Conservation (phyloP, 2,113 vertebrate species). For the Salvelinus sp. region DNA sequence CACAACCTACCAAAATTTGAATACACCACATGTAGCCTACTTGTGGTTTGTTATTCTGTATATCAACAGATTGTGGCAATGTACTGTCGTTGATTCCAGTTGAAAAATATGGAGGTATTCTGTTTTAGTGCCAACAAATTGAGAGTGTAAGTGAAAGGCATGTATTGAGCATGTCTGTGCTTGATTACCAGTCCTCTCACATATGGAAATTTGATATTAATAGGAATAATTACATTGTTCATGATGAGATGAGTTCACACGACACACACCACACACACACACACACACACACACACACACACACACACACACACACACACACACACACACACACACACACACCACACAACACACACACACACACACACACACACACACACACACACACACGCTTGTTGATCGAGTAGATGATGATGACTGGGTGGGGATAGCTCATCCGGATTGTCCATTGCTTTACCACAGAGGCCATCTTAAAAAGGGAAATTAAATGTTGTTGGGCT, state of each 20-base stretch:
- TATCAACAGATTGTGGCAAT: constrained; percentile 19
- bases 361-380: constrained; percentile 27
- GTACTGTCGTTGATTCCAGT: not conserved
- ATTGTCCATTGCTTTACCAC: constrained; percentile 66
- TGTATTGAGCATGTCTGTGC: not conserved
- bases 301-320: constrained; percentile 23
- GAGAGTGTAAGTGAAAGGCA: not conserved
- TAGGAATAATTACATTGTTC: not conserved
- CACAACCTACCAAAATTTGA: not conserved
- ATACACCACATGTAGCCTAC: no score
- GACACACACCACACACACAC: constrained; percentile 31
- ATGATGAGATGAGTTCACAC: not conserved
- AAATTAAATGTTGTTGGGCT: constrained; percentile 70
- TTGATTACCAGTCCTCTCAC: not conserved
- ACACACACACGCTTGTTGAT: constrained; percentile 53
- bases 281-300: constrained; percentile 20
- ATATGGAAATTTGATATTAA: not conserved
- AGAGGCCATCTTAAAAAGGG: constrained; percentile 68
- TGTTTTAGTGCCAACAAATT: no score
- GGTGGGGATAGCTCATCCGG: constrained; percentile 68
- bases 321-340: constrained; percentile 22
- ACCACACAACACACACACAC: constrained; percentile 16
- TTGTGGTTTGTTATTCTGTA: not conserved
- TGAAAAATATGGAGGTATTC: no score
- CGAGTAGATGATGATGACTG: constrained; percentile 70